Base-by-base conservation (phyloP, 30 jellyfish, hydroid and myxozoan genomes). In the Nemopilema nomurai region DNA sequence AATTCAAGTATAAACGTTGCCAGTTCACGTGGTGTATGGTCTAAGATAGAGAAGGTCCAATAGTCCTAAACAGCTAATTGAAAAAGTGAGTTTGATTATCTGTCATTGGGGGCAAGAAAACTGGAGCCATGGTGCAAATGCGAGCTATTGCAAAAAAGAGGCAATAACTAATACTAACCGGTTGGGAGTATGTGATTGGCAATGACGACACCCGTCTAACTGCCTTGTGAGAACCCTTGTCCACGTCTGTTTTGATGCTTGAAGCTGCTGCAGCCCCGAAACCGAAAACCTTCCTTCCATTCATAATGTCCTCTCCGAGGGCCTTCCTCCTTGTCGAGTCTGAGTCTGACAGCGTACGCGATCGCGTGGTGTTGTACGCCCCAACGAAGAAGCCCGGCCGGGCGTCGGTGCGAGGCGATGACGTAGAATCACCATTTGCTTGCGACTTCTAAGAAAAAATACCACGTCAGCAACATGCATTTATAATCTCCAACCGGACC, bases 271-370 rank as follows among this genome's bases (percentile, higher is more conserved):
- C 74, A 74, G 67, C 49, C 8, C 31, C 81, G 8, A 41, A 49
- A n/a, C 89, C 89, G 49, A 63, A 80, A 3, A 50, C 62, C 50
- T 79, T 71, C 22, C 74, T 67, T 18, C 66, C 76, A 49, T 20
- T 64, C 21, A 67, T 19, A 13, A 29, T 68, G 63, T 24, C 21
- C 49, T 67, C 79, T 9, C 65, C 81, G 8, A 51, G 24, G 18
- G 23, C 4, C 69, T 80, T 80, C 17, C 89, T 65, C 29, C 89
- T 32, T 73, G 31, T 18, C 19, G 89, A 29, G 0, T 80, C 89
- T 7, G 89, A 80, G 1, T 80, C 89, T 20, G 89, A 80, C 89
- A 80, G 63, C 16, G 89, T 57, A 4, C 89, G 89, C 8, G 89
- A 80, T 23, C 89, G 62, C 6, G 71, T 32, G 25, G 33, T 49